These are phyloP conservation scores for Trilocha varians DNA, from an alignment of 2,888 invertebrate genomes.

Conservation along the genomic window DNA sequence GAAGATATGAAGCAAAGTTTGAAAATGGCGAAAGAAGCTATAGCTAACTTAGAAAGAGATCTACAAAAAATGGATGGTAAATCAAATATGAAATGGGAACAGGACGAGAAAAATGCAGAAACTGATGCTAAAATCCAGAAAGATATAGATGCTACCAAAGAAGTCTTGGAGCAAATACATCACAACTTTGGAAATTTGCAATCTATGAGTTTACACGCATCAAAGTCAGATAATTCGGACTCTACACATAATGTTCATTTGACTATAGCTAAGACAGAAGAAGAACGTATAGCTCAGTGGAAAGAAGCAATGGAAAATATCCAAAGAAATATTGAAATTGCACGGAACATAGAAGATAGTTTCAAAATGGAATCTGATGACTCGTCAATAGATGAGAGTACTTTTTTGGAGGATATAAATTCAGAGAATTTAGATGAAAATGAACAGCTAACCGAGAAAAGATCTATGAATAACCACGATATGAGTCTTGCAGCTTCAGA, in stretches of 20 bases:
- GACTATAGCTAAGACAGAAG: slow-evolving; percentile 28
- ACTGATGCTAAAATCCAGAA: slow-evolving; percentile 38
- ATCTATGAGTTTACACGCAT: slow-evolving; percentile 29
- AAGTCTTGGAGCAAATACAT: slow-evolving; percentile 45
- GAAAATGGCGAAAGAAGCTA: slow-evolving; percentile 49
- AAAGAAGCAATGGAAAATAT: slow-evolving; percentile 44
- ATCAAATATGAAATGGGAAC: slow-evolving; percentile 17
- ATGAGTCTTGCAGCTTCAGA: not conserved
- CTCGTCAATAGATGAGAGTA: not conserved
- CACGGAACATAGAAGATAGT: slow-evolving; percentile 49
- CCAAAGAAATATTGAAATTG: slow-evolving; percentile 42
- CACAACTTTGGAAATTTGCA: slow-evolving; percentile 40
- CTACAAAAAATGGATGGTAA: slow-evolving; percentile 36
- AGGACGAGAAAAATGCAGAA: slow-evolving; percentile 22
- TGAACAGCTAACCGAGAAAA: slow-evolving; percentile 9
- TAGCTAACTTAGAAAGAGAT: slow-evolving; percentile 32
- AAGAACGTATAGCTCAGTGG: slow-evolving; percentile 48
- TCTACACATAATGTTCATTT: slow-evolving; percentile 20
- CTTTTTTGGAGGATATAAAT: slow-evolving; percentile 8
- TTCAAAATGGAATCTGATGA: slow-evolving; percentile 21
- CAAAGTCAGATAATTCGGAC: slow-evolving; percentile 25
- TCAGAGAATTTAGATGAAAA: slow-evolving; percentile 13
- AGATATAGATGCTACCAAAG: slow-evolving; percentile 46
- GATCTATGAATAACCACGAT: slow-evolving; percentile 7
- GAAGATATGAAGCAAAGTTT: slow-evolving; percentile 50